A percentile compares a stretch with the other conserved stretches of the same genome.
phyloP scores from a whole-genome alignment of 2,888 invertebrate species.

The Ophioninae sp. region DNA sequence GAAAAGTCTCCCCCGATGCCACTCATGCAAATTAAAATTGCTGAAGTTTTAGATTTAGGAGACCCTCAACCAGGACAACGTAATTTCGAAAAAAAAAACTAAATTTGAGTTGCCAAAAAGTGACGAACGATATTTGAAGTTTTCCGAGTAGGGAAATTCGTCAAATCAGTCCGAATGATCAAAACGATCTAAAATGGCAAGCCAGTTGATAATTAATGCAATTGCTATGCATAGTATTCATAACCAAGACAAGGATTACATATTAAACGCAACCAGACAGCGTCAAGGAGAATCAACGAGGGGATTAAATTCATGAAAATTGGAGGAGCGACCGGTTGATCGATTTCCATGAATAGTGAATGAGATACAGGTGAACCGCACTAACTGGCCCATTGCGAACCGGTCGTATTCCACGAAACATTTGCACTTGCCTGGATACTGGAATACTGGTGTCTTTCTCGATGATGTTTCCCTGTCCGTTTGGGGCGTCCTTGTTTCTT shows the following conservation, averaged over 20 bases:
- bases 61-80: too few relatives aligned
- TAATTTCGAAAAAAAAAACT: too few relatives aligned
- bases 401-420: constrained; percentile 15
- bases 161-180: neutral
- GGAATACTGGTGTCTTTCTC: constrained; percentile 18
- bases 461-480: neutral
- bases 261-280: neutral
- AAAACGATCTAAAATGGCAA: neutral
- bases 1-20: too few relatives aligned
- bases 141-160: too few relatives aligned
- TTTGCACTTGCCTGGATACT: constrained; percentile 28
- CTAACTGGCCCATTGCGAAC: constrained; percentile 14
- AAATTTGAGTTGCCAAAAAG: too few relatives aligned
- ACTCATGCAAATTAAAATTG: too few relatives aligned
- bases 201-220: neutral
- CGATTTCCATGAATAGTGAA: constrained; percentile 22
- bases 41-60: too few relatives aligned
- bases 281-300: neutral
- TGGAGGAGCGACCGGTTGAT: constrained; percentile 16
- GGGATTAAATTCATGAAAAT: constrained; percentile 15
- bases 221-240: neutral
- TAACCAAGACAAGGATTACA: neutral
- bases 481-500: constrained; percentile 17
- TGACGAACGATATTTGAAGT: too few relatives aligned
- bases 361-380: constrained; percentile 20